Evolutionary conservation across 2,888 invertebrate genomes (phyloP).

Genomic region (Polia nebulosa): DNA sequence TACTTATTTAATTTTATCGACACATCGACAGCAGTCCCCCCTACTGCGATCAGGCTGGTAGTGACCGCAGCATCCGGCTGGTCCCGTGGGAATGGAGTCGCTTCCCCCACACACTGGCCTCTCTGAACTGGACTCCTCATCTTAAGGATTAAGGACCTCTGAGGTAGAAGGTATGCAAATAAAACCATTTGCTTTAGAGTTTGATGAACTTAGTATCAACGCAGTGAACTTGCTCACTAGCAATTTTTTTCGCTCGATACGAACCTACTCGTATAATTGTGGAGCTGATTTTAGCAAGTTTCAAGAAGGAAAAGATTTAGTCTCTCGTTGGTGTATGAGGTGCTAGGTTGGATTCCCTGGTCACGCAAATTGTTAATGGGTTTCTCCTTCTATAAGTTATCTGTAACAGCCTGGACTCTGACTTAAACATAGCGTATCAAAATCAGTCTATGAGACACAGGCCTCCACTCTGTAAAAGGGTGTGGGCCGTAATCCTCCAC

Average conservation of each 20-base stretch:
- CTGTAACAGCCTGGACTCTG: too few relatives aligned
- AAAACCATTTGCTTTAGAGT: constrained; percentile 19
- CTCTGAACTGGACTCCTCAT: constrained; percentile 59
- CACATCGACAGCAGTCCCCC: constrained; percentile 43
- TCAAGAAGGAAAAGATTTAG: too few relatives aligned
- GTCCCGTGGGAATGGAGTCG: constrained; percentile 82
- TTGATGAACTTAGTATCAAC: constrained; percentile 14
- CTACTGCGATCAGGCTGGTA: constrained; percentile 71
- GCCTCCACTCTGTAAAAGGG: too few relatives aligned
- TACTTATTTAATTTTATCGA: constrained; percentile 39
- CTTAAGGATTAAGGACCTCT: constrained; percentile 54
- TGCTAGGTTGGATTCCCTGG: too few relatives aligned
- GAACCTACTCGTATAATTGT: too few relatives aligned
- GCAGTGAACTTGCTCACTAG: neutral
- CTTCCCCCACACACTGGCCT: constrained; percentile 69
- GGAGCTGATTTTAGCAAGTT: too few relatives aligned
- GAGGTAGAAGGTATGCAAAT: constrained; percentile 49
- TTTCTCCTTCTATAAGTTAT: too few relatives aligned
- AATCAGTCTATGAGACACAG: too few relatives aligned
- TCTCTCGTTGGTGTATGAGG: too few relatives aligned
- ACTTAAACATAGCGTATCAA: too few relatives aligned
- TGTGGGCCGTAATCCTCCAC: too few relatives aligned
- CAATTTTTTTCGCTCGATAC: neutral
- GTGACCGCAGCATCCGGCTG: constrained; percentile 84
- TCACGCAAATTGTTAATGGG: too few relatives aligned